Evolutionary conservation across 2,113 vertebrate genomes (phyloP).

Genomic region (Phaethornis superciliosus): DNA sequence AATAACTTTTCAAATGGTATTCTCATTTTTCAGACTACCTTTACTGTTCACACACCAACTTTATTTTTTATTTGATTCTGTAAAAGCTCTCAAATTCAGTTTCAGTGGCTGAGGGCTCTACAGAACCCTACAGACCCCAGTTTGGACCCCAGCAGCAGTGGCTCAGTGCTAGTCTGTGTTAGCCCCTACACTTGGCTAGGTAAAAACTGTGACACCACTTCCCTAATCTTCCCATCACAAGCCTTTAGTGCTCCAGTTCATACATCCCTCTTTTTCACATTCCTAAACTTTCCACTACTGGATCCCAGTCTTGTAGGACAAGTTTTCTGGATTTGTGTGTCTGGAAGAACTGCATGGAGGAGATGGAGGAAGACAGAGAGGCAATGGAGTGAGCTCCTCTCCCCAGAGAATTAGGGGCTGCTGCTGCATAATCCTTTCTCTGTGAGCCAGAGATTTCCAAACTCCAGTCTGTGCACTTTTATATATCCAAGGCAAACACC

Average conservation of each 20-base stretch:
- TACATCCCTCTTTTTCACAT: fast-evolving
- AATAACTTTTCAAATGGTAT: constrained; percentile 2
- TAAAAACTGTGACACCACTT: background rate
- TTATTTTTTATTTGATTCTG: background rate
- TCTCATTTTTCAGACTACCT: background rate
- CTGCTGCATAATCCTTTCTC: too few species aligned
- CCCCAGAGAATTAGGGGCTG: background rate
- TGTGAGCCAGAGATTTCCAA: background rate
- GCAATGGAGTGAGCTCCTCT: fast-evolving
- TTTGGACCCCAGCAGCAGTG: background rate
- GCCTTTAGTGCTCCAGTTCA: fast-evolving
- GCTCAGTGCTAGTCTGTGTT: background rate
- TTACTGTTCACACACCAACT: background rate
- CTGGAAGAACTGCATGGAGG: background rate
- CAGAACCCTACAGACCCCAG: background rate
- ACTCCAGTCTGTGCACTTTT: background rate
- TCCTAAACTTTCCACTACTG: background rate
- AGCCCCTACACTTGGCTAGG: background rate
- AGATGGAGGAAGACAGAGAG: background rate
- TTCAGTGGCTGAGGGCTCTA: background rate
- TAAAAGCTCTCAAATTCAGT: background rate
- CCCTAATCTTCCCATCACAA: background rate
- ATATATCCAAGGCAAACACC: background rate
- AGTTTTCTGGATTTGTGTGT: background rate
- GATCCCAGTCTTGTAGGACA: background rate